Percentiles rank a stretch among this genome's conserved stretches.
phyloP scores from a whole-genome alignment of 2,888 invertebrate genomes.

The Zygogramma bicolorata region DNA sequence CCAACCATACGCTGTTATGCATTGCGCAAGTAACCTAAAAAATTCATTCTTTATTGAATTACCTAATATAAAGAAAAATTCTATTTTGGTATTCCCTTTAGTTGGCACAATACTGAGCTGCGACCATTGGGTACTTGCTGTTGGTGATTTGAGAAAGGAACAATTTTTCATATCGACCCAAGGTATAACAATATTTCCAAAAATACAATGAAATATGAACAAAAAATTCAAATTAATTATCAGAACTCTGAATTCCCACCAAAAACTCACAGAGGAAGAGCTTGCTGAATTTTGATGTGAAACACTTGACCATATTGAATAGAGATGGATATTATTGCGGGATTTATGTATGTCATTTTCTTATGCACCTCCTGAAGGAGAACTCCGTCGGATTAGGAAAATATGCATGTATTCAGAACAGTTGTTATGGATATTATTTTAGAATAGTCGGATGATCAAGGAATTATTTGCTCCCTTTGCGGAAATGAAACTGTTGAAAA shows the following conservation, averaged over 20 bases:
- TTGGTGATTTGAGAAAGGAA: background rate
- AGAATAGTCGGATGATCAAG: too few species aligned
- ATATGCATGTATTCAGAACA: too few species aligned
- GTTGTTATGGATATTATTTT: too few species aligned
- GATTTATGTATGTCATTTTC: background rate
- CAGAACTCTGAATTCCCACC: background rate
- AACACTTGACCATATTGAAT: background rate
- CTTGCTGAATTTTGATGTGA: background rate
- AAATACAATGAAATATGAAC: background rate
- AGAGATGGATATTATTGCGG: background rate
- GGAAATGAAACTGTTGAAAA: too few species aligned
- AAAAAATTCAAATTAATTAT: background rate
- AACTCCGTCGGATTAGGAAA: too few species aligned
- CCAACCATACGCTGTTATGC: background rate
- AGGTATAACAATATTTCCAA: background rate
- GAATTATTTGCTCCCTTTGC: too few species aligned
- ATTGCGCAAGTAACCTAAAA: background rate
- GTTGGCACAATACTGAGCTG: background rate
- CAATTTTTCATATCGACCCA: background rate
- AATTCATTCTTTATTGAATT: background rate
- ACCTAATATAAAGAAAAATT: background rate
- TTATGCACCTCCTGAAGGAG: too few species aligned
- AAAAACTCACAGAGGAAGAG: background rate
- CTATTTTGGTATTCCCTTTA: background rate
- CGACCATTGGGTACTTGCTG: background rate